Evolutionary conservation across 2,797 vertebrate species (phyloP).

Genomic region (Heterohyrax brucei): DNA sequence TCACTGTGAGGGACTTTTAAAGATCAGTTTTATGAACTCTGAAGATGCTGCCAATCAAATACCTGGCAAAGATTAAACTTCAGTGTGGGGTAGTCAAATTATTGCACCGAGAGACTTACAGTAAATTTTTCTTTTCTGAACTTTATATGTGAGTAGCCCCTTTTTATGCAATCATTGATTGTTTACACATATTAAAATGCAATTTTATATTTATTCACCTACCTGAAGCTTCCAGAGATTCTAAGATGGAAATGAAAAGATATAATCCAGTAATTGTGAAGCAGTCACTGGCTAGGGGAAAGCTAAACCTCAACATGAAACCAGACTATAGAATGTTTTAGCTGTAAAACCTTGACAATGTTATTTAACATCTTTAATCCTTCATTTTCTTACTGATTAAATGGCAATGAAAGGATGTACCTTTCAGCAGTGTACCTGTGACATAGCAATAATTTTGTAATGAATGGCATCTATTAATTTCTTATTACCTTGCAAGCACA

Average conservation of each 20-base stretch:
- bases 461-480: neutral
- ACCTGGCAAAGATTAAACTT: neutral
- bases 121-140: neutral
- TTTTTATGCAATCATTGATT: neutral
- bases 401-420: neutral
- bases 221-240: neutral
- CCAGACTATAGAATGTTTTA: neutral
- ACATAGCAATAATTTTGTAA: neutral
- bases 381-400: neutral
- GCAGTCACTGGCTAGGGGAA: neutral
- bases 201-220: neutral
- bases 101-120: neutral
- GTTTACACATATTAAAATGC: constrained; percentile 6
- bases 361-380: neutral
- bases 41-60: neutral
- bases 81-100: neutral
- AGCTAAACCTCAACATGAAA: constrained; percentile 6
- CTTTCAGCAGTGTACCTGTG: neutral
- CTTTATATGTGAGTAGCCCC: neutral
- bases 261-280: neutral
- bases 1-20: neutral
- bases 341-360: neutral
- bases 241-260: neutral
- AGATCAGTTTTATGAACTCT: neutral
- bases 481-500: neutral